A percentile compares a stretch with the other conserved stretches of the same genome.
Evolutionary conservation across 1,140 invertebrate species (phyloP).

Genomic region (Neoseiulus cucumeris): DNA sequence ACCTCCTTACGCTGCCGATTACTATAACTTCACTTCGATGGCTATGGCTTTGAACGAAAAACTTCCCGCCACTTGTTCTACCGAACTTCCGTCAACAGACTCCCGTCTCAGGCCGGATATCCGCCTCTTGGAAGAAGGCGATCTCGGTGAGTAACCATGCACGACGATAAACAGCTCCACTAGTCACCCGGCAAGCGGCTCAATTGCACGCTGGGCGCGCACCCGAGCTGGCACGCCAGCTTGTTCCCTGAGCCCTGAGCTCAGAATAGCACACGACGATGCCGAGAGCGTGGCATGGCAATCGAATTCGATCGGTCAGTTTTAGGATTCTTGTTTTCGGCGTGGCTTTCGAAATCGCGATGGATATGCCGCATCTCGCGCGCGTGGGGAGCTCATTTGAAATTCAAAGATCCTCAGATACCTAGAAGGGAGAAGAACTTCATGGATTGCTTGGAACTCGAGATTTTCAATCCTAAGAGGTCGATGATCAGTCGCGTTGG

Average conservation of each 20-base stretch:
- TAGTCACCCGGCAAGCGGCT: not conserved
- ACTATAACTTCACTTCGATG: conserved; percentile 80
- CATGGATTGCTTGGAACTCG: no score
- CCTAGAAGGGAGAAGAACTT: no score
- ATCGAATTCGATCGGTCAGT: not conserved
- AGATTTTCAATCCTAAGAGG: no score
- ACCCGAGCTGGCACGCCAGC: not conserved
- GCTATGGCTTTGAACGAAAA: conserved; percentile 81
- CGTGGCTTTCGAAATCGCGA: no score
- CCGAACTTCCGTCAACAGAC: conserved; percentile 59
- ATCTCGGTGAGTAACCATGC: conserved; percentile 36
- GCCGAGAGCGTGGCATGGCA: not conserved
- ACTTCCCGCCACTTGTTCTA: conserved; percentile 29
- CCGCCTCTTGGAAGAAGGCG: conserved; percentile 63
- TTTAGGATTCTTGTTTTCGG: not conserved
- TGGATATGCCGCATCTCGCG: no score
- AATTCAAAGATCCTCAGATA: no score
- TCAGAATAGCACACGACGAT: not conserved
- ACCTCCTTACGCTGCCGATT: conserved; percentile 24
- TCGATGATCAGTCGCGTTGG: not conserved
- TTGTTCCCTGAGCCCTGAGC: not conserved
- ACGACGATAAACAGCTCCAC: not conserved
- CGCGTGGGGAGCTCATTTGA: no score
- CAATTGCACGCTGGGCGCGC: not conserved
- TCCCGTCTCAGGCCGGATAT: conserved; percentile 74